Conservation (phyloP, 2,113 vertebrate genomes). For the Stegostoma tigrinum region DNA sequence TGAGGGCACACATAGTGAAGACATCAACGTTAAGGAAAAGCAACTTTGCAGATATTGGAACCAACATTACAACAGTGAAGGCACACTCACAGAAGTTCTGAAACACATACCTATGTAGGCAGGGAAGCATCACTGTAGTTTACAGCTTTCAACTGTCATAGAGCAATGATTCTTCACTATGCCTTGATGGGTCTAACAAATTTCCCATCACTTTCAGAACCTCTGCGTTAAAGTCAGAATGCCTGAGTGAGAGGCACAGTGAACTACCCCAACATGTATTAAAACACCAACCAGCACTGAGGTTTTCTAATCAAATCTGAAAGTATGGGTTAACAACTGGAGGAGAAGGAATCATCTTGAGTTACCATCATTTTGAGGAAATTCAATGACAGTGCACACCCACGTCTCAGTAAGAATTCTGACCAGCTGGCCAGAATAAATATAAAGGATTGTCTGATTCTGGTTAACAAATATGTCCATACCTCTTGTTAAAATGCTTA, state of each 20-base stretch:
- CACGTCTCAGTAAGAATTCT: neutral
- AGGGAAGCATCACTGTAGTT: neutral
- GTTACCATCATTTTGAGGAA: neutral
- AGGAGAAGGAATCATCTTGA: neutral
- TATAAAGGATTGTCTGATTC: neutral
- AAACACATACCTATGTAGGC: neutral
- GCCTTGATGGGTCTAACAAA: neutral
- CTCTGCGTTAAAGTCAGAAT: neutral
- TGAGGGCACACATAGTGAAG: too few relatives aligned
- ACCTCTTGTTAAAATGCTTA: neutral
- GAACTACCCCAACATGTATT: neutral
- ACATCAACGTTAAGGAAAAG: too few relatives aligned
- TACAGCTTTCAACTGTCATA: neutral
- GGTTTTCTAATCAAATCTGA: neutral
- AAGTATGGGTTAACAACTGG: neutral
- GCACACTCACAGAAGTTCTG: neutral
- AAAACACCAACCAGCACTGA: neutral
- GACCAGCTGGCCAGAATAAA: neutral
- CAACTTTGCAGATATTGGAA: too few relatives aligned
- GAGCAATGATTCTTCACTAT: neutral
- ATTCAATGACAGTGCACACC: neutral
- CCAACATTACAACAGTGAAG: too few relatives aligned
- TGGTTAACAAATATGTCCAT: neutral
- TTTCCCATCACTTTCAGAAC: neutral
- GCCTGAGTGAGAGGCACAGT: neutral